These are phyloP conservation scores for Allacma fusca DNA, from an alignment of 2,888 invertebrate genomes.

Conservation along the genomic window DNA sequence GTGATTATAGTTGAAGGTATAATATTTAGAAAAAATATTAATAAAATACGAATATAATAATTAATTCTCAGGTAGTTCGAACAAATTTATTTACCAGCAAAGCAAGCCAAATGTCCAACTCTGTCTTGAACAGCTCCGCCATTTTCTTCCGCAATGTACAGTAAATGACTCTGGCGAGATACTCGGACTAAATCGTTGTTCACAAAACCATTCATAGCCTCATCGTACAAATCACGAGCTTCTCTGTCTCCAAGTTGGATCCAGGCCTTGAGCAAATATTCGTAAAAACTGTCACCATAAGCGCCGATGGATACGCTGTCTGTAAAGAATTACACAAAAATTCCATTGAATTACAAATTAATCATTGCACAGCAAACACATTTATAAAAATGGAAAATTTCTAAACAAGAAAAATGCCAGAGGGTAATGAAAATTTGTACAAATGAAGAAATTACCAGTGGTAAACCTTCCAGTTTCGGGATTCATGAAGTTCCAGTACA, in stretches of 20 bases:
- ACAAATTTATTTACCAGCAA: constrained; percentile 69
- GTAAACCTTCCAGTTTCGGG: constrained; percentile 55
- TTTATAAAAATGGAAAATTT: background rate
- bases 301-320: constrained; percentile 69
- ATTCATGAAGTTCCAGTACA: constrained; percentile 57
- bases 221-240: constrained; percentile 62
- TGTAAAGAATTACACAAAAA: background rate
- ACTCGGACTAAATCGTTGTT: constrained; percentile 53
- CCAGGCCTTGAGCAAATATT: constrained; percentile 95
- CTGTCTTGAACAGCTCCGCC: constrained; percentile 43
- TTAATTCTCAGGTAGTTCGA: background rate
- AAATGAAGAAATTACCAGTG: no score
- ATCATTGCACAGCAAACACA: background rate
- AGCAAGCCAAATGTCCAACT: constrained; percentile 96
- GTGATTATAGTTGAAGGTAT: background rate
- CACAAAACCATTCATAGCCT: constrained; percentile 59
- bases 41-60: background rate
- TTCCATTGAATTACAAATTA: background rate
- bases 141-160: constrained; percentile 58
- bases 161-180: constrained; percentile 53
- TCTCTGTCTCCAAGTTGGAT: constrained; percentile 78
- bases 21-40: background rate
- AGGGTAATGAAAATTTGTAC: no score
- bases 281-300: constrained; percentile 97
- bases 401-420: no score